A percentile compares a stretch with the other conserved stretches of the same genome.
Evolutionary conservation across 2,113 vertebrate species (phyloP).

Genomic region (Atractosteus spatula): DNA sequence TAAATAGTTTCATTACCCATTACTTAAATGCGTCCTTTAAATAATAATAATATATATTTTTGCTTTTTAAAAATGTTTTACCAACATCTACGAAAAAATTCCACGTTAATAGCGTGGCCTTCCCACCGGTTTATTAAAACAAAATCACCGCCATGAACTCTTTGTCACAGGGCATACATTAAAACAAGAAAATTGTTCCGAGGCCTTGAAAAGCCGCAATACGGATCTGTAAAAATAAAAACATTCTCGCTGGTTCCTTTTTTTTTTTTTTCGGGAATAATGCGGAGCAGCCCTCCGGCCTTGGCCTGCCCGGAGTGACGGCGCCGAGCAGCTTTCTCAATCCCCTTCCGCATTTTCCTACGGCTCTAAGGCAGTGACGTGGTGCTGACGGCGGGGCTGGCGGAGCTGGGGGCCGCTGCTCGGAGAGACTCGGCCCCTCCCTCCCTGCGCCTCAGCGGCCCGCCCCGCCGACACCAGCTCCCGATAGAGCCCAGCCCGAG

Average conservation of each 20-base stretch:
- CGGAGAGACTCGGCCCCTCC: conserved; percentile 85
- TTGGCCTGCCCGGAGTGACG: conserved; percentile 53
- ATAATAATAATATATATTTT: too few species aligned
- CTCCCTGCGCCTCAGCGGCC: conserved; percentile 79
- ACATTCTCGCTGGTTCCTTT: too few species aligned
- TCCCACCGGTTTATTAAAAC: too few species aligned
- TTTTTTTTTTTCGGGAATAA: background rate
- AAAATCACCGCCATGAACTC: too few species aligned
- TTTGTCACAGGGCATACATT: too few species aligned
- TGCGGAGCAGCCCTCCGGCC: conserved; percentile 17
- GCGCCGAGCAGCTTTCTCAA: conserved; percentile 58
- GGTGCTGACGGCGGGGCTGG: conserved; percentile 86
- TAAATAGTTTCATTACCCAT: too few species aligned
- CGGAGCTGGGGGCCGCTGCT: conserved; percentile 83
- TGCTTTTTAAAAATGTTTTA: too few species aligned
- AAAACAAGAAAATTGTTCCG: too few species aligned
- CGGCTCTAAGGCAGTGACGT: conserved; percentile 87
- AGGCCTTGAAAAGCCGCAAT: background rate
- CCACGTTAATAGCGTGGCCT: too few species aligned
- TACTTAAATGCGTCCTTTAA: too few species aligned
- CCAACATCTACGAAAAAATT: too few species aligned
- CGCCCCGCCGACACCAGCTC: conserved; percentile 81
- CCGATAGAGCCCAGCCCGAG: conserved; percentile 75
- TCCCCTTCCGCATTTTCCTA: conserved; percentile 89
- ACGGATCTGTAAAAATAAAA: background rate